Conservation (phyloP, 2,888 invertebrate species). For the Harpalus rubripes region DNA sequence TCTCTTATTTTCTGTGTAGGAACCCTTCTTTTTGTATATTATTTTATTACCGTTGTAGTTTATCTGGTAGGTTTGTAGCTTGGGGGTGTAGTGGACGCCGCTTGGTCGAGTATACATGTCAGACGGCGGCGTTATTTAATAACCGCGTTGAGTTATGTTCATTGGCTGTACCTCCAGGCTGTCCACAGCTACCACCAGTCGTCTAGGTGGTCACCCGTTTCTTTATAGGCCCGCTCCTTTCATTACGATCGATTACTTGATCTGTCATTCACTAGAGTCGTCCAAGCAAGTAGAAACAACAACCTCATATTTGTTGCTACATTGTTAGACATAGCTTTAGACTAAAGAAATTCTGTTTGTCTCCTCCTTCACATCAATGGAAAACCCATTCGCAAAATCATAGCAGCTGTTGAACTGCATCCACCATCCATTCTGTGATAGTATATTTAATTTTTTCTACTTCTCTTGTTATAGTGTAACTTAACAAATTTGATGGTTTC, state of each 20-base stretch:
- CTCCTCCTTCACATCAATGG: no score
- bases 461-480: no score
- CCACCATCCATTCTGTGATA: no score
- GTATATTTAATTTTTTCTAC: no score
- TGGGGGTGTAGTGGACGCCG: background rate
- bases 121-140: conserved; percentile 39
- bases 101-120: conserved; percentile 1
- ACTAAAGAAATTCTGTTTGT: background rate
- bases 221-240: conserved; percentile 15
- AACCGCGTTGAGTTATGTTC: conserved; percentile 40
- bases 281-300: background rate
- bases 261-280: conserved; percentile 25
- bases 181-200: conserved; percentile 13
- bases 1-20: background rate
- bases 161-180: conserved; percentile 18
- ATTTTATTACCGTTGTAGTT: no score
- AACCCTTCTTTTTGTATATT: background rate
- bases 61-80: background rate
- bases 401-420: no score
- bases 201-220: conserved; percentile 12
- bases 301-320: background rate
- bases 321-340: background rate
- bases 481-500: no score
- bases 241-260: conserved; percentile 25
- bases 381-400: no score